Evolutionary conservation across 23 tunicate species (phyloP).

Genomic region (Botrylloides violaceus): DNA sequence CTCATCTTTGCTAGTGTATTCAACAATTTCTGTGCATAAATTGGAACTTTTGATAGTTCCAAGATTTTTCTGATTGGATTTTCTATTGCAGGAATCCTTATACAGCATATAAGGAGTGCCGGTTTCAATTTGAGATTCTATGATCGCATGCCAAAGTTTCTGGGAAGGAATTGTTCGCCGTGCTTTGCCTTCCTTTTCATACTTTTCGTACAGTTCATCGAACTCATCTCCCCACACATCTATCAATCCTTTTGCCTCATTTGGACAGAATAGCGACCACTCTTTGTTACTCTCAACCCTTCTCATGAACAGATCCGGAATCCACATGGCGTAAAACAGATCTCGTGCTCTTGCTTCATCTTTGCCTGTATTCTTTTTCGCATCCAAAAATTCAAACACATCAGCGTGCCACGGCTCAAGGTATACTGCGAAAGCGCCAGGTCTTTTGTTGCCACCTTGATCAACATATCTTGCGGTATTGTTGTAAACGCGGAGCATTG

Average conservation of each 20-base stretch:
- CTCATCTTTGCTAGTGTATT: conserved; percentile 88
- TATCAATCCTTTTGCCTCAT: conserved; percentile 83
- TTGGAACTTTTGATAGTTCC: conserved; percentile 97
- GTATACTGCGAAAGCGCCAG: conserved; percentile 97
- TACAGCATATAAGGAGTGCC: conserved; percentile 99
- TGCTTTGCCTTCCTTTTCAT: conserved; percentile 86
- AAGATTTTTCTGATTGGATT: conserved; percentile 97
- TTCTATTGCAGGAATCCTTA: conserved; percentile 98
- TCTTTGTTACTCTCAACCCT: conserved; percentile 77
- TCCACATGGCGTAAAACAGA: conserved; percentile 96
- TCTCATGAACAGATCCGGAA: conserved; percentile 97
- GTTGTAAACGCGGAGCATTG: conserved; percentile 98
- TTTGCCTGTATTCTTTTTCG: conserved; percentile 95
- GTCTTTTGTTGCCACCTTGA: conserved; percentile 99
- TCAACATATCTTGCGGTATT: conserved; percentile 99
- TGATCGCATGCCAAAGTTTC: conserved; percentile 88
- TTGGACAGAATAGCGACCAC: conserved; percentile 96
- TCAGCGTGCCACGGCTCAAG: conserved; percentile 99
- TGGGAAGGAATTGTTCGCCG: conserved; percentile 81
- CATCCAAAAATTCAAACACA: conserved; percentile 95
- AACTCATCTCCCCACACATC: conserved; percentile 98
- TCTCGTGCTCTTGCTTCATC: conserved; percentile 96
- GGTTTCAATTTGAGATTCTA: conserved; percentile 97
- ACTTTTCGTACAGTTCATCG: conserved; percentile 78
- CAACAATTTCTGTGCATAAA: conserved; percentile 97